A percentile compares a stretch with the other conserved stretches of the same genome.
These are phyloP conservation scores for Apotomis capreana DNA, from an alignment of 2,888 invertebrate genomes.

Conservation along the genomic window DNA sequence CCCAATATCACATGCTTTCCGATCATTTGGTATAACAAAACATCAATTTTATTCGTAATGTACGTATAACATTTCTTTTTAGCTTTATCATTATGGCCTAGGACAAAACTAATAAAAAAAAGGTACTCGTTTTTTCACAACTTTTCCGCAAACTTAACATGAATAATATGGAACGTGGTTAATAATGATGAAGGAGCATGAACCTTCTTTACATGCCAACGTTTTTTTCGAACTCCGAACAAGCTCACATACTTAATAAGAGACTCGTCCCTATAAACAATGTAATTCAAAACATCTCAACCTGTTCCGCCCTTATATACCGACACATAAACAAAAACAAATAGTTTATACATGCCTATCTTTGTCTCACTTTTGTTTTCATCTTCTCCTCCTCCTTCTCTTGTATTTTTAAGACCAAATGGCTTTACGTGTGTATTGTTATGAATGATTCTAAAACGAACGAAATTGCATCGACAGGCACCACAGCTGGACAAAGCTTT, in stretches of 20 bases:
- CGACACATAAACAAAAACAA: slow-evolving; percentile 46
- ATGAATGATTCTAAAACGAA: too few relatives aligned
- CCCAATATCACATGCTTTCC: too few relatives aligned
- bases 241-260: not conserved
- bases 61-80: too few relatives aligned
- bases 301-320: not conserved
- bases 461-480: too few relatives aligned
- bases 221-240: not conserved
- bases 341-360: slow-evolving; percentile 64
- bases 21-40: too few relatives aligned
- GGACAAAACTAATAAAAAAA: not conserved
- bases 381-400: too few relatives aligned
- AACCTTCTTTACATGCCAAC: not conserved
- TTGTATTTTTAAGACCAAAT: too few relatives aligned
- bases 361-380: slow-evolving; percentile 64
- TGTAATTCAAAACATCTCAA: not conserved
- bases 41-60: too few relatives aligned
- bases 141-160: not conserved
- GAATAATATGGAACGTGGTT: not conserved
- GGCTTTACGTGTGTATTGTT: too few relatives aligned
- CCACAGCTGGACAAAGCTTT: too few relatives aligned
- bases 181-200: not conserved
- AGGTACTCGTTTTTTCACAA: not conserved
- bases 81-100: not conserved
- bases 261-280: not conserved